Evolutionary conservation across 1,140 invertebrate species (phyloP), one percentile per base, ranked within the genome.

Genomic region (Scaptomyza hsui): DNA sequence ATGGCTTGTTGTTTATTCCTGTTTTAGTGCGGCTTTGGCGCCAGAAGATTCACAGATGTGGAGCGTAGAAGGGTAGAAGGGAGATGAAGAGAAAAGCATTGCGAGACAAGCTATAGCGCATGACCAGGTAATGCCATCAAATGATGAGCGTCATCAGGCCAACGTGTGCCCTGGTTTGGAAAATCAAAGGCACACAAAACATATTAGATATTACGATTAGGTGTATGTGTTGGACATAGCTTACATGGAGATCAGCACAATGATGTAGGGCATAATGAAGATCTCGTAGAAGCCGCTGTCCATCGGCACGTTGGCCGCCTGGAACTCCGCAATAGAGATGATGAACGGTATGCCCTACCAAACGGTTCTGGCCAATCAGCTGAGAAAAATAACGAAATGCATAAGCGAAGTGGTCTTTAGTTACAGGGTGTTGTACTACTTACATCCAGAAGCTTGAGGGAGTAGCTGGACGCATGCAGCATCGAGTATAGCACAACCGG

Each of bases 41-140:
- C 95, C 57, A 96, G 90, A 55, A 94, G 93, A 71, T 91, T 93
- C 5, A 95, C 93, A 39, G 96, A 92, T 39, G 95, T 16, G 97
- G 98, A 98, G 0, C n/a, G n/a, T n/a, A n/a, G n/a, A n/a, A n/a
- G n/a, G n/a, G n/a, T n/a, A n/a, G n/a, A n/a, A 48, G 9, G 16
- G 12, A 26, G 56, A 59, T 59, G 12, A 37, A 37, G 10, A 37
- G 32, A 37, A 12, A 9, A 12, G 98, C 97, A 94, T 99, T 99
- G 78, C 98, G 95, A 61, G 96, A 94, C 5, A 98, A 99, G 35
- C 95, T 92, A 92, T 99, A 98, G 49, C 98, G 95, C 81, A 98
- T 92, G 42, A 94, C 94, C 63, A 99, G 92, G 92, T 99, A 99
- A 85, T 98, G 97, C 92, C 98, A 99, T 92, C 99, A 99, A 45